Conservation (phyloP, 1,140 invertebrate species). For the Bombus affinis region DNA sequence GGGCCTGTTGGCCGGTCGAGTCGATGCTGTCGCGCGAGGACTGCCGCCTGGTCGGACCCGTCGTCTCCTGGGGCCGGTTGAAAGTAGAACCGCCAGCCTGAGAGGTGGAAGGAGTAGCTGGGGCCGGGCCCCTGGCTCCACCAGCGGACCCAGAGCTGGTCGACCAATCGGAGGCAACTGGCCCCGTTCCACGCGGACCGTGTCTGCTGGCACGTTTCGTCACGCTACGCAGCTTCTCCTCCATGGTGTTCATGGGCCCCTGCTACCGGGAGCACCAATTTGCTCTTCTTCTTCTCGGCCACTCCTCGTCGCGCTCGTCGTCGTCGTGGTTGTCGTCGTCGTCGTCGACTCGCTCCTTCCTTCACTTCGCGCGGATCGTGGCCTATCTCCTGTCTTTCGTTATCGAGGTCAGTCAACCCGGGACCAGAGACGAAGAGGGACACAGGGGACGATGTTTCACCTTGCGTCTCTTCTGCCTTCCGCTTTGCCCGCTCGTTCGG, state of each 20-base stretch:
- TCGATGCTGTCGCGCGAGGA: conserved; percentile 70
- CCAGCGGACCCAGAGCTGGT: conserved; percentile 26
- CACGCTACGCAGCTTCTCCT: conserved; percentile 70
- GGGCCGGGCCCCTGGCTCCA: conserved; percentile 58
- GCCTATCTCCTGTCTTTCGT: conserved; percentile 15
- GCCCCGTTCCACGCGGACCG: conserved; percentile 45
- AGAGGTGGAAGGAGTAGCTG: conserved; percentile 58
- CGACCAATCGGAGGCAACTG: conserved; percentile 69
- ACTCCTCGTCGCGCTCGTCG: conserved; percentile 75
- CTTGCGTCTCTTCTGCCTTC: conserved; percentile 49
- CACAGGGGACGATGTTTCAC: conserved; percentile 11
- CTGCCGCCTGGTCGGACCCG: conserved; percentile 68
- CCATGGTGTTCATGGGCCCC: conserved; percentile 74
- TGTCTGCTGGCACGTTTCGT: conserved; percentile 62
- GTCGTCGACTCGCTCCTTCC: conserved; percentile 46
- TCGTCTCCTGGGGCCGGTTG: conserved; percentile 64
- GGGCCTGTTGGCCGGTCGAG: conserved; percentile 71
- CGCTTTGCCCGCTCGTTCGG: conserved; percentile 43
- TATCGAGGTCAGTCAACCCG: conserved; percentile 42
- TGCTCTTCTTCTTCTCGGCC: conserved; percentile 83
- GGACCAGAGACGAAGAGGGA: conserved; percentile 20
- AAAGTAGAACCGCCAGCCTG: conserved; percentile 38
- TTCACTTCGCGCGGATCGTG: conserved; percentile 35
- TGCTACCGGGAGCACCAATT: conserved; percentile 81
- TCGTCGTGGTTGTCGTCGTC: conserved; percentile 58